Base-by-base conservation (phyloP, 2,888 invertebrate species). In the Strigamia crassipes region DNA sequence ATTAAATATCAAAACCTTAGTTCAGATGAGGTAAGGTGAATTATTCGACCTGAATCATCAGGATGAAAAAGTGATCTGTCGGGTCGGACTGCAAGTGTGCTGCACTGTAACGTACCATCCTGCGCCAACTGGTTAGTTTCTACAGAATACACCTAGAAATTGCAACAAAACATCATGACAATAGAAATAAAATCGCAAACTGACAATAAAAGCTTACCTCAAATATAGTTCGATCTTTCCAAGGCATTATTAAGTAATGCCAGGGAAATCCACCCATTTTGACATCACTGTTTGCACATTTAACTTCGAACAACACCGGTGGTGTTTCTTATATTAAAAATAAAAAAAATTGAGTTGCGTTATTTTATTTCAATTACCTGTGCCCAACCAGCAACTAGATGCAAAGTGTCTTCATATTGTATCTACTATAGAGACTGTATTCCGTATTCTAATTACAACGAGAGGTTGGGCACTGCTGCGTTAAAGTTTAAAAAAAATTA, bases 211-310 rank as follows among this genome's bases (percentile, higher is more conserved):
- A 78, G 5, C 56, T 82, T 73, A 80, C 83, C 31, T 82, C 42
- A 73, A 82, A 83, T 73, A 77, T 42, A n/a, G 79, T 77, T 41
- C 79, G 46, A 66, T 83, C 51, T 23, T 82, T 82, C 8, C 56
- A 41, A 21, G 83, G 82, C 73, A 78, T 61, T 21, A 82, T 81
- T 13, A 83, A 82, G 42, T 83, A 82, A 73, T 82, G 82, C 82
- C 81, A 83, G 4, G 83, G 83, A 82, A 79, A 73, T 46, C 83
- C 83, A 42, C 82, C 83, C 12, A 83, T 81, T 81, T 73, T 41
- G 23, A 83, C 31, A 81, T 82, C 81, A 78, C 81, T 79, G 10
- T 81, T 80, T 27, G 23, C 73, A 56, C 82, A 83, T 8, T 18
- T 78, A 6, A 82, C 79, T 81, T 82, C 82, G 41, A 83, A 83